These are phyloP conservation scores for Microctonus brassicae DNA, from an alignment of 2,888 invertebrate species.

Conservation along the genomic window DNA sequence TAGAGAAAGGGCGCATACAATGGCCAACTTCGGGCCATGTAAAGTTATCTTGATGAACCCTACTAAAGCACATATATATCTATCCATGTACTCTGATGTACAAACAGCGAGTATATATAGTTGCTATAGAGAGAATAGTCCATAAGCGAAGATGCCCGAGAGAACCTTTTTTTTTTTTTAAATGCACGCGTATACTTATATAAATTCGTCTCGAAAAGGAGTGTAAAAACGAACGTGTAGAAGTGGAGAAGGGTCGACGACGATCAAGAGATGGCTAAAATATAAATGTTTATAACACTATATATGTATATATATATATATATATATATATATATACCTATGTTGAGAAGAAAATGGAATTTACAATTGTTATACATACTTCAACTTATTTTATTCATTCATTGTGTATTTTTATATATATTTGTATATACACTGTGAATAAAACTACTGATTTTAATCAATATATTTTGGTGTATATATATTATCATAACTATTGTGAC, in stretches of 20 bases:
- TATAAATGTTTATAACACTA: background rate
- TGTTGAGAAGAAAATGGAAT: background rate
- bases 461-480: no score
- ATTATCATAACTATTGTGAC: no score
- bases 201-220: background rate
- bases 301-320: no score
- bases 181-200: background rate
- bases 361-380: background rate
- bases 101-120: background rate
- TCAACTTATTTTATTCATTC: background rate
- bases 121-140: no score
- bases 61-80: background rate
- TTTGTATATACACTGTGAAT: no score
- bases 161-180: background rate
- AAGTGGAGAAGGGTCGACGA: constrained; percentile 1
- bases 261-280: background rate
- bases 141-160: background rate
- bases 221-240: background rate
- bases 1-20: constrained; percentile 12
- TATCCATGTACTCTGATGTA: background rate
- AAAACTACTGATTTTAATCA: no score
- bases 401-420: background rate
- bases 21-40: constrained; percentile 8
- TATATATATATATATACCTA: no score
- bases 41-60: constrained; percentile 15